Base-by-base conservation (phyloP, 2,113 vertebrate species). In the Aegotheles bennettii region DNA sequence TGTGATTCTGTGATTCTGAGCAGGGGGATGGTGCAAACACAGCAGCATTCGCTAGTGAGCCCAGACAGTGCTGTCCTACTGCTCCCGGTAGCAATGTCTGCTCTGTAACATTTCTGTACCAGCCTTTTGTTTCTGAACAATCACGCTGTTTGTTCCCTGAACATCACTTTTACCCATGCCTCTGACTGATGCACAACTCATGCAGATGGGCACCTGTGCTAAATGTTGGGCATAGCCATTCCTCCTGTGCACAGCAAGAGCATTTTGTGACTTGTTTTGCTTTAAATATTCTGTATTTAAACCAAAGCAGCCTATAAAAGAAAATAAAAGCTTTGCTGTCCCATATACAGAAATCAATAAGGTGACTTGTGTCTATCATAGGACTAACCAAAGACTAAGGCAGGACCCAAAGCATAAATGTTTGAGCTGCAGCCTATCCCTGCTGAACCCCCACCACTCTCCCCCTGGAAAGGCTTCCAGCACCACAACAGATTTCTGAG, bases 291-390 rank as follows among this genome's bases (percentile, higher is more conserved):
- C 23, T 31, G 31, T 40, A 57, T 33, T 64, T 63, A 36, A 63
- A 24, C 40, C 7, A 36, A 69, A 87, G 31, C 33, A 53, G 25
- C 19, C 45, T 38, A 2, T 15, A 51, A 64, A 91, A n/a, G 24
- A 60, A 65, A 57, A 64, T 3, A 43, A 48, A 89, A 73, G 43
- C 76, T 80, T 73, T 71, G 20, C 23, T 89, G 68, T 16, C 8
- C 36, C 21, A 2, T 16, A 13, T 56, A 23, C 40, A 23, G 23
- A 60, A 29, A 33, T 25, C 3, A 1, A 2, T 50, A 68, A 76
- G 36, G 73, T 68, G 20, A 61, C 36, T 47, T 65, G 31, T 7
- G 12, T 76, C 36, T 68, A 0, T 54, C 0, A 0, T 38, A 73
- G 48, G 33, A 35, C 43, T 60, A 54, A 59, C 33, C 43, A 60